A percentile compares a stretch with the other conserved stretches of the same genome.
Evolutionary conservation across 2,113 vertebrate species (phyloP).

Genomic region (Silurus glanis): DNA sequence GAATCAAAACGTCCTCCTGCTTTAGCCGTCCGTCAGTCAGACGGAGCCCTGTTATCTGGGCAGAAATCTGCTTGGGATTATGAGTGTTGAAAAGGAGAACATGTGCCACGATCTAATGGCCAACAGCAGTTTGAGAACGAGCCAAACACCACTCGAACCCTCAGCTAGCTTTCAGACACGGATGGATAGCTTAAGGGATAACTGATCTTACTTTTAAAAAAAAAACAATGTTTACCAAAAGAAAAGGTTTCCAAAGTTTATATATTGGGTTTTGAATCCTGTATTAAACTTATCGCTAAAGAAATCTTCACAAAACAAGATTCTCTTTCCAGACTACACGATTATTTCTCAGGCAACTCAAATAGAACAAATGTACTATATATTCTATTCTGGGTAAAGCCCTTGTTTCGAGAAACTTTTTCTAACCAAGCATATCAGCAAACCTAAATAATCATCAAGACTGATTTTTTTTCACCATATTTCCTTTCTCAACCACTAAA

Average conservation of each 20-base stretch:
- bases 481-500: too few relatives aligned
- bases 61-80: slow-evolving; percentile 62
- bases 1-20: slow-evolving; percentile 37
- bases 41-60: slow-evolving; percentile 33
- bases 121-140: slow-evolving; percentile 42
- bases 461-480: too few relatives aligned
- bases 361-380: neutral
- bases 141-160: neutral
- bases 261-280: neutral
- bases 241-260: neutral
- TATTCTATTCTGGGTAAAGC: neutral
- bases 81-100: neutral
- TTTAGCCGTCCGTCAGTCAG: slow-evolving; percentile 42
- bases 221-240: slow-evolving; percentile 2
- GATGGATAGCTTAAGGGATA: slow-evolving; percentile 48
- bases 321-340: neutral
- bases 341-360: neutral
- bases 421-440: neutral
- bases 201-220: neutral
- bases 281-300: neutral
- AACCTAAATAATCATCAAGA: too few relatives aligned
- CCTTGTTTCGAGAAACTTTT: neutral
- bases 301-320: neutral
- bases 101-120: slow-evolving; percentile 9
- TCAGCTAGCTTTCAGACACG: slow-evolving; percentile 23